A percentile compares a stretch with the other conserved stretches of the same genome.
These are phyloP conservation scores for Apis laboriosa DNA, from an alignment of 1,140 invertebrate species.

Conservation along the genomic window DNA sequence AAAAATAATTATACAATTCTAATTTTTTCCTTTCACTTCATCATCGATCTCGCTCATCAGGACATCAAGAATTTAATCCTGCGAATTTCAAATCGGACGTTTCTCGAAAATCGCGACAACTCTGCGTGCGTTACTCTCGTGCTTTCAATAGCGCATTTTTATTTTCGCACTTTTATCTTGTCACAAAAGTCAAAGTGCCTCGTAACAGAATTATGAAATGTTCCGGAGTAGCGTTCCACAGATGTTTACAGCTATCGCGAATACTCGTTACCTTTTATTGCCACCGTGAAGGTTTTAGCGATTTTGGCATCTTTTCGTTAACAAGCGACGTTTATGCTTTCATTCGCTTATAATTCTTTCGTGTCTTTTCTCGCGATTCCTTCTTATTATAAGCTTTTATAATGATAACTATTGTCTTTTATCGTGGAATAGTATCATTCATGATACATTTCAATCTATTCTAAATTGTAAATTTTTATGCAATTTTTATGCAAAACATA, in stretches of 20 bases:
- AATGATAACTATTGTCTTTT: slow-evolving; percentile 48
- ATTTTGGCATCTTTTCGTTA: slow-evolving; percentile 64
- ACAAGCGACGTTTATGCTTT: slow-evolving; percentile 62
- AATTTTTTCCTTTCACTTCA: too few relatives aligned
- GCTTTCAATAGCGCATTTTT: slow-evolving; percentile 57
- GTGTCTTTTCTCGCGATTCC: slow-evolving; percentile 7
- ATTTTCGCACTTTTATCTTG: slow-evolving; percentile 50
- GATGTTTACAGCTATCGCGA: slow-evolving; percentile 65
- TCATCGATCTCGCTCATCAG: too few relatives aligned
- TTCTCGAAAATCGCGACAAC: slow-evolving; percentile 26
- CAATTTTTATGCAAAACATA: too few relatives aligned
- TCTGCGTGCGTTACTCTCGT: slow-evolving; percentile 48
- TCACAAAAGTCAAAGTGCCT: slow-evolving; percentile 65
- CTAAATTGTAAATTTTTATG: too few relatives aligned
- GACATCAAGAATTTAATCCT: too few relatives aligned
- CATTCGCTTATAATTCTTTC: slow-evolving; percentile 57
- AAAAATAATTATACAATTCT: too few relatives aligned
- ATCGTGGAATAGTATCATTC: background rate
- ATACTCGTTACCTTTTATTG: slow-evolving; percentile 67
- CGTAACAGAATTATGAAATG: slow-evolving; percentile 69
- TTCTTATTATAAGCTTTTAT: background rate
- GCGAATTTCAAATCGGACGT: background rate
- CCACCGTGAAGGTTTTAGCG: slow-evolving; percentile 55
- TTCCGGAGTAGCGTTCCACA: slow-evolving; percentile 63
- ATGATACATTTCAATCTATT: background rate